Percentiles rank a stretch among this genome's conserved stretches.
Evolutionary conservation across 2,113 vertebrate species (phyloP).

Genomic region (Stegostoma tigrinum): DNA sequence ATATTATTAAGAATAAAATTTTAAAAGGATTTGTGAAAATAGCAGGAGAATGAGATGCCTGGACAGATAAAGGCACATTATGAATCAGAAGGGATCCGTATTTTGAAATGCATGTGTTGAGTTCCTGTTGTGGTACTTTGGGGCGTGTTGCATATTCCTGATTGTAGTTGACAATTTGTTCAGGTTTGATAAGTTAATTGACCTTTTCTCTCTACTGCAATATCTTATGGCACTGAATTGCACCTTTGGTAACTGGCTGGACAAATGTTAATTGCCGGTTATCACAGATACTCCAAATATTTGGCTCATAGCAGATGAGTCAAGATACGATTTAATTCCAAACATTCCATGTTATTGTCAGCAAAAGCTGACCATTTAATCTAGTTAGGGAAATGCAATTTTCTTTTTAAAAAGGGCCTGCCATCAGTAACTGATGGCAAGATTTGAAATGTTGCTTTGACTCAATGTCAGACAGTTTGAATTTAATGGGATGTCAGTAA

Average conservation of each 20-base stretch:
- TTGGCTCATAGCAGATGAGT: neutral
- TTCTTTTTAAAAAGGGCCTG: neutral
- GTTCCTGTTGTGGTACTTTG: too few species aligned
- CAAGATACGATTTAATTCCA: neutral
- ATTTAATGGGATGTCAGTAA: neutral
- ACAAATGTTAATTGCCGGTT: neutral
- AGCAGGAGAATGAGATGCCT: neutral
- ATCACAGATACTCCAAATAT: neutral
- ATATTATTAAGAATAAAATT: neutral
- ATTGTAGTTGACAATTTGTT: neutral
- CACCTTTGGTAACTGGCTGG: neutral
- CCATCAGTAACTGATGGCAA: neutral
- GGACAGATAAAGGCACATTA: too few species aligned
- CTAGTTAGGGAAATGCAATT: neutral
- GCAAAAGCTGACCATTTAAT: neutral
- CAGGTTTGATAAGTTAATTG: too few species aligned
- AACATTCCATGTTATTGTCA: neutral
- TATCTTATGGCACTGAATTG: neutral
- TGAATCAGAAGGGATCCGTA: too few species aligned
- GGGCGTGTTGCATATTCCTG: too few species aligned
- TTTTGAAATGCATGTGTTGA: too few species aligned
- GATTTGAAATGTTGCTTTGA: neutral
- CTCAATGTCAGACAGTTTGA: neutral
- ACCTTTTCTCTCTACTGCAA: too few species aligned
- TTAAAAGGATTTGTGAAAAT: neutral